Conservation (phyloP, 1,140 invertebrate species). For the Dendroctonus ponderosae region DNA sequence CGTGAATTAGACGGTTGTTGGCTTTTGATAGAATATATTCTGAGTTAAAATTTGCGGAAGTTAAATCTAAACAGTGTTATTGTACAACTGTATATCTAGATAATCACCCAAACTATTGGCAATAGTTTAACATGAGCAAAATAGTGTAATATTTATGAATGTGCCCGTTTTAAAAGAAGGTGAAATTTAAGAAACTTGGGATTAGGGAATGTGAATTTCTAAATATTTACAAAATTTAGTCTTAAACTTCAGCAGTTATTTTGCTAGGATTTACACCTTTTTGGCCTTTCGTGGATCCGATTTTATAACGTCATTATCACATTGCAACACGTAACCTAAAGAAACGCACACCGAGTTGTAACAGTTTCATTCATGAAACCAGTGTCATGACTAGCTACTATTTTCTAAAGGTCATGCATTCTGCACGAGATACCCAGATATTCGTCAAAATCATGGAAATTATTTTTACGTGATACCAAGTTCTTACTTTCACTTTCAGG, state of each 20-base stretch:
- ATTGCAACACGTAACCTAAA: constrained; percentile 19
- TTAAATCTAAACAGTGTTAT: no score
- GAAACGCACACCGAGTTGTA: constrained; percentile 19
- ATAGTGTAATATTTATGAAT: no score
- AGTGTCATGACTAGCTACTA: constrained; percentile 33
- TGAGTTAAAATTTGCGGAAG: background rate
- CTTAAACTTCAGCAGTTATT: no score
- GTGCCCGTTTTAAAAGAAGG: no score
- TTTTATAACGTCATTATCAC: constrained; percentile 23
- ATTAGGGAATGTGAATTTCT: no score
- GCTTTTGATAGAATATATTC: constrained; percentile 1
- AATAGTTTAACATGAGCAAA: no score
- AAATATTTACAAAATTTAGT: no score
- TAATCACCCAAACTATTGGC: no score
- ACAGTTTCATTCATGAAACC: constrained; percentile 25
- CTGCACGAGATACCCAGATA: constrained; percentile 30
- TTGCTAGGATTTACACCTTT: background rate
- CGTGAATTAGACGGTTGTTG: background rate
- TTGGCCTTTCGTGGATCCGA: constrained; percentile 16
- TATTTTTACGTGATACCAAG: constrained; percentile 28
- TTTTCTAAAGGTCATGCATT: constrained; percentile 31
- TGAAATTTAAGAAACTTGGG: no score
- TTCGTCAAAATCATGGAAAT: constrained; percentile 33
- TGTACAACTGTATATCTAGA: no score
- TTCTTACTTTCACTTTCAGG: constrained; percentile 22